Base-by-base conservation (phyloP, 2,888 invertebrate species). In the Teleogryllus oceanicus region DNA sequence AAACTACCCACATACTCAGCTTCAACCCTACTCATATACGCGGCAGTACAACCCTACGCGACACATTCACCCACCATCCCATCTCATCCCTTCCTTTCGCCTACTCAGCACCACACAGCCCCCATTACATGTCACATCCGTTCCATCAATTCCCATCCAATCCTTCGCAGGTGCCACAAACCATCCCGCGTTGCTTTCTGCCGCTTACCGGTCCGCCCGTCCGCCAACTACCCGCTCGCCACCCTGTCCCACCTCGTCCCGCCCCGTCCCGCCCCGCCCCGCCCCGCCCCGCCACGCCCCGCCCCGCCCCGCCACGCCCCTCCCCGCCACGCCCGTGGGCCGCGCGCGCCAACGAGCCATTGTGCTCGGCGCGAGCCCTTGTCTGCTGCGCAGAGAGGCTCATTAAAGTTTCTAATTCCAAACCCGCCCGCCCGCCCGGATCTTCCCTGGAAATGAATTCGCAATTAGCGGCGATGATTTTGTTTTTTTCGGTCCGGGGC, bases 391-490 rank as follows among this genome's bases (percentile, higher is more conserved):
- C 16, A 3, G 62, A 62, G 62, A 62, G 62, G 62, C 62, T 62
- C 62, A 62, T 62, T 62, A 62, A 62, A 62, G 62, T 62, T 62
- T 62, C 62, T 62, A 62, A 62, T 62, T 62, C 62, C 62, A 62
- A 62, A 62, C 62, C 62, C 62, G 13, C n/a, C 62, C 13, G 16
- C 62, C 62, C 13, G 16, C 62, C 62, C n/a, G n/a, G 62, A 62
- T 62, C 62, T 62, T 62, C 62, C 62, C 62, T 62, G 62, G 62
- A 62, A 62, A 62, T 62, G 62, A 62, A 62, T 62, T 62, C 62
- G 62, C 62, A 62, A 62, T 62, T 62, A 62, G 62, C 62, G 62
- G 62, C 62, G 62, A 62, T 62, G 62, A 62, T 62, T 62, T 62
- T 62, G 62, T 62, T 62, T 62, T 62, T n/a, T n/a, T n/a, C n/a